These are phyloP conservation scores for Anhinga anhinga DNA, from an alignment of 2,113 vertebrate species.

Conservation along the genomic window DNA sequence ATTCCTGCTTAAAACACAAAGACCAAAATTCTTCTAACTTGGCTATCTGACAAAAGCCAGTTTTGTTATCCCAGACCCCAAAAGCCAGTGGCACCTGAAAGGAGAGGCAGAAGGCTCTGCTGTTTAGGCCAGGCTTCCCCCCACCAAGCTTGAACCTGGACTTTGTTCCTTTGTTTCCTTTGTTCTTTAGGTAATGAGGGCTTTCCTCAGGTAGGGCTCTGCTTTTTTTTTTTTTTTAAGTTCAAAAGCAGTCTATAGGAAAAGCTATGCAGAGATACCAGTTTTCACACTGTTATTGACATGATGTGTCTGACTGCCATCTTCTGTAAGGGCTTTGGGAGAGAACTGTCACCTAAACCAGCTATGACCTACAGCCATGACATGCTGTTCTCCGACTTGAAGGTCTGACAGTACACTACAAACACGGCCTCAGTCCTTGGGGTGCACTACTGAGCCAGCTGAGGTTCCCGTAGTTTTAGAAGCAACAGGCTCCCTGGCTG, in stretches of 20 bases:
- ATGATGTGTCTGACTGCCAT: neutral
- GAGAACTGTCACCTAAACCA: neutral
- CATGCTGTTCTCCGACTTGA: neutral
- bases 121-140: neutral
- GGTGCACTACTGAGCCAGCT: neutral
- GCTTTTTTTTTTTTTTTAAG: neutral
- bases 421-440: neutral
- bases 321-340: neutral
- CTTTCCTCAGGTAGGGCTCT: neutral
- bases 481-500: neutral
- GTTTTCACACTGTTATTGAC: neutral
- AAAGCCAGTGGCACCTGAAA: neutral
- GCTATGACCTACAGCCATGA: neutral
- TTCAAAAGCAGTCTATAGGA: neutral
- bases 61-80: neutral
- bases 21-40: neutral
- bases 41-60: neutral
- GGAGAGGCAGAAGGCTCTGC: neutral
- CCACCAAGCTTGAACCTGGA: accelerated
- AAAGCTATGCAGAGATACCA: neutral
- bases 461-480: neutral
- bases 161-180: neutral
- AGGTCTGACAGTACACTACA: neutral
- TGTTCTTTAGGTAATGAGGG: neutral
- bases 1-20: neutral